Percentiles rank a stretch among this genome's conserved stretches.
Evolutionary conservation across 2,113 vertebrate species (phyloP).

Genomic region (Phrynocephalus versicolor): DNA sequence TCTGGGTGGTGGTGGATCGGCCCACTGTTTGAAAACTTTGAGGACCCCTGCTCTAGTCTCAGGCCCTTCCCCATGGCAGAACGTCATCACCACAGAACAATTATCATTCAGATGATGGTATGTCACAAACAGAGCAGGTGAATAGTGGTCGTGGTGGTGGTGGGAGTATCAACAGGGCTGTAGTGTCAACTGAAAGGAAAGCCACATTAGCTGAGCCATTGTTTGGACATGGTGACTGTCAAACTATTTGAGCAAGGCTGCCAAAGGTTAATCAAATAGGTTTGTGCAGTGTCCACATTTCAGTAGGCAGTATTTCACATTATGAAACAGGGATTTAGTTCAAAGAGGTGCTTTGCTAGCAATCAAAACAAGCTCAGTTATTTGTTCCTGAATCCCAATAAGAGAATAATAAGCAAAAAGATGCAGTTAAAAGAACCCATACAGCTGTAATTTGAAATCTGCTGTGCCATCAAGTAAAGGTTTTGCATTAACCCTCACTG

Average conservation of each 20-base stretch:
- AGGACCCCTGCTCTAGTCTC: too few species aligned
- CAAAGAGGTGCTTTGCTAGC: neutral
- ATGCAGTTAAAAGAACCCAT: neutral
- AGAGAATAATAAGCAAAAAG: neutral
- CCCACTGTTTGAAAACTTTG: too few species aligned
- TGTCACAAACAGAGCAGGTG: neutral
- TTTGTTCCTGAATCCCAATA: neutral
- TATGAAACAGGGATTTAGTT: neutral
- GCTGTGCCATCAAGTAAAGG: neutral
- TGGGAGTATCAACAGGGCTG: too few species aligned
- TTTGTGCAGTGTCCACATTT: neutral
- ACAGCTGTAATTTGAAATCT: neutral
- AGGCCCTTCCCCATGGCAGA: neutral
- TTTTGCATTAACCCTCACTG: neutral
- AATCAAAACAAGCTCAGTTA: neutral
- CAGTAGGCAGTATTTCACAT: neutral
- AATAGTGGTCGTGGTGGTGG: too few species aligned
- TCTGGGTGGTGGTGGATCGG: too few species aligned
- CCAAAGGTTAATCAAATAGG: neutral
- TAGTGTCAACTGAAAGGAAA: neutral
- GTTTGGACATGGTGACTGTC: neutral
- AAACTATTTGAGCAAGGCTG: neutral
- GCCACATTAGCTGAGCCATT: neutral
- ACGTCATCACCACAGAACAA: neutral
- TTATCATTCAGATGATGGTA: neutral